A percentile compares a stretch with the other conserved stretches of the same genome.
phyloP scores from a whole-genome alignment of 2,113 vertebrate species.

The Toxotes jaculatrix region DNA sequence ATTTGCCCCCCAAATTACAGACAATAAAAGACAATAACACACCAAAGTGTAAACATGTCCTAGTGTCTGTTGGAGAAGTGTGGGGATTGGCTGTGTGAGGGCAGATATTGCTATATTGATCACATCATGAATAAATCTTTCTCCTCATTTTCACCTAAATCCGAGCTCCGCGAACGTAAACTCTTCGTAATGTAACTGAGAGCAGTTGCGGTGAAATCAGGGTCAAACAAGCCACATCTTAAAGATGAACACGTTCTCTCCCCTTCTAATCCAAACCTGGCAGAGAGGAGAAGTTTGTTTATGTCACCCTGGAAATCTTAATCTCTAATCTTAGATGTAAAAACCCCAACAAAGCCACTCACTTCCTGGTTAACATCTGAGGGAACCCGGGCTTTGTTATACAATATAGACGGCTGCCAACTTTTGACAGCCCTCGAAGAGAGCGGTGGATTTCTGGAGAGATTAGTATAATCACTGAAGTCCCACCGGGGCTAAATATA shows the following conservation, averaged over 20 bases:
- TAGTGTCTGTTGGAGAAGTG: slow-evolving; percentile 5
- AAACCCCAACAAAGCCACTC: slow-evolving; percentile 49
- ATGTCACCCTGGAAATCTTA: neutral
- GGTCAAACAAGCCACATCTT: neutral
- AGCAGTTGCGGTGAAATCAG: neutral
- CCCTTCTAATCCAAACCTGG: neutral
- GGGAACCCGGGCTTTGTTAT: slow-evolving; percentile 60
- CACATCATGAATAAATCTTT: slow-evolving; percentile 1
- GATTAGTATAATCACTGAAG: slow-evolving; percentile 74
- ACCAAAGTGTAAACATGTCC: neutral
- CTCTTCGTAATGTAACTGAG: neutral
- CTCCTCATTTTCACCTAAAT: slow-evolving; percentile 20
- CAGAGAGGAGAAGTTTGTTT: slow-evolving; percentile 6
- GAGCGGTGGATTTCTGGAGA: slow-evolving; percentile 66
- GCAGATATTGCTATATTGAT: slow-evolving; percentile 16
- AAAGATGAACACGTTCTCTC: neutral
- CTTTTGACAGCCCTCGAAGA: slow-evolving; percentile 65
- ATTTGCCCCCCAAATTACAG: slow-evolving; percentile 51
- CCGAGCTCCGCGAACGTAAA: neutral
- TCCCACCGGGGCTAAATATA: slow-evolving; percentile 68
- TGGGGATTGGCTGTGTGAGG: slow-evolving; percentile 13
- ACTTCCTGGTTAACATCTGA: slow-evolving; percentile 58
- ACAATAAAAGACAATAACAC: slow-evolving; percentile 37
- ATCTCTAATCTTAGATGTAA: slow-evolving; percentile 45
- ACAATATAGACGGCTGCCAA: slow-evolving; percentile 58